A percentile compares a stretch with the other conserved stretches of the same genome.
phyloP scores from a whole-genome alignment of 2,888 invertebrate genomes.

The Muschampia plurimacula region DNA sequence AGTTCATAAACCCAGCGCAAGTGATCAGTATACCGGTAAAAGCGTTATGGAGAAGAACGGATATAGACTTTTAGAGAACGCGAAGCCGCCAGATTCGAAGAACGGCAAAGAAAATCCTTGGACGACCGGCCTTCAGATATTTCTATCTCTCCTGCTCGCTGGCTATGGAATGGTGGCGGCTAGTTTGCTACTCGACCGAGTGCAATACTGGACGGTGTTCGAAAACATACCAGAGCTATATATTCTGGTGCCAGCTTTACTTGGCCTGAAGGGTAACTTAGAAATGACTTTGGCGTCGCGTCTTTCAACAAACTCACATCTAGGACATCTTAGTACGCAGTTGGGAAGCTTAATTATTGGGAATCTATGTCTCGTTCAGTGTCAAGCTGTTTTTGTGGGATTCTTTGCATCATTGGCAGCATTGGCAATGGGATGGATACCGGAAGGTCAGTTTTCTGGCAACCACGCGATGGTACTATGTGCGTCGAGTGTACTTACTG shows the following conservation, averaged over 20 bases:
- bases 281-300: conserved; percentile 98
- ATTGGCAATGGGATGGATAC: conserved; percentile 93
- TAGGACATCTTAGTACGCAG: conserved; percentile 92
- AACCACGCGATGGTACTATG: conserved; percentile 93
- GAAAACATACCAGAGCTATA: conserved; percentile 93
- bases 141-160: conserved; percentile 93
- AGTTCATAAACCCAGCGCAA: no score
- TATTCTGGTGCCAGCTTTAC: conserved; percentile 94
- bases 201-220: conserved; percentile 96
- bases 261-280: conserved; percentile 96
- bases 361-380: conserved; percentile 89
- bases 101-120: conserved; percentile 85
- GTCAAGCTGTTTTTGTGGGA: conserved; percentile 94
- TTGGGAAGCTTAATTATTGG: conserved; percentile 87
- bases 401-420: conserved; percentile 94
- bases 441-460: conserved; percentile 90
- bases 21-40: not conserved
- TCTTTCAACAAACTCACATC: conserved; percentile 95
- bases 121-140: conserved; percentile 92
- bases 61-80: conserved; percentile 58
- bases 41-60: not conserved
- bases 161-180: conserved; percentile 97
- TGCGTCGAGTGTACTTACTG: conserved; percentile 94
- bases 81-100: conserved; percentile 71
- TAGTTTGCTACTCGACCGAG: conserved; percentile 92